Percentiles rank a stretch among this genome's conserved stretches.
Evolutionary conservation across 2,113 vertebrate genomes (phyloP).

Genomic region (Lophotis ruficrista): DNA sequence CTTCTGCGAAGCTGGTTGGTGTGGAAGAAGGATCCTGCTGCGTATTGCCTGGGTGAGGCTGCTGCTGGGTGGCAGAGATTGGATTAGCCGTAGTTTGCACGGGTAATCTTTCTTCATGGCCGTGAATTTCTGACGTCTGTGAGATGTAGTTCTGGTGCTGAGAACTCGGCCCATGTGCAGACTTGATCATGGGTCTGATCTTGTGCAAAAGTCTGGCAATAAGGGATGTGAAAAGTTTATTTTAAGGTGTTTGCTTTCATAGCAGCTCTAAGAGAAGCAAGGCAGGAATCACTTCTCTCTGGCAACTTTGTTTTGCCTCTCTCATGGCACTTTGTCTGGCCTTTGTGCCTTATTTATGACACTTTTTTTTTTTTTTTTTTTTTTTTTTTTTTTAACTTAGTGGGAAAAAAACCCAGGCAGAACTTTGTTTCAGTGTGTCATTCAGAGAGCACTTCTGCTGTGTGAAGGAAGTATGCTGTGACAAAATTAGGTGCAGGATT

Average conservation of each 20-base stretch:
- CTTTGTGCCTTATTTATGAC: neutral
- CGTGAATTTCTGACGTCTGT: accelerated
- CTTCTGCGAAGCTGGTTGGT: neutral
- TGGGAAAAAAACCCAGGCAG: neutral
- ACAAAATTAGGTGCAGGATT: neutral
- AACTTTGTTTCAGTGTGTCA: neutral
- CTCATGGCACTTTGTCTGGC: neutral
- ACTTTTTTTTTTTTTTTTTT: neutral
- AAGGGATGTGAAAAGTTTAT: neutral
- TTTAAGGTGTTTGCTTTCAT: neutral
- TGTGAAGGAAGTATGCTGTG: neutral
- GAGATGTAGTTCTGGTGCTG: neutral
- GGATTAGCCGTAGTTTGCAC: neutral
- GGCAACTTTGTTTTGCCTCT: neutral
- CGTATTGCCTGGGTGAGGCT: neutral
- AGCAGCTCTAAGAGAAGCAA: neutral
- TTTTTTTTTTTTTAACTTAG: neutral
- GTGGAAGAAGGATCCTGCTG: neutral
- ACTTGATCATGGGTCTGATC: neutral
- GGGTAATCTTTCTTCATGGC: neutral
- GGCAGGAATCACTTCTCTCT: neutral
- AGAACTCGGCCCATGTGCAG: neutral
- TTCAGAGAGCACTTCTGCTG: neutral
- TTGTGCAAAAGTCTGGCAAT: neutral
- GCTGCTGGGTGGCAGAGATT: neutral